phyloP scores from a whole-genome alignment of 2,888 invertebrate genomes.

The Aspidiotus rigidus region DNA sequence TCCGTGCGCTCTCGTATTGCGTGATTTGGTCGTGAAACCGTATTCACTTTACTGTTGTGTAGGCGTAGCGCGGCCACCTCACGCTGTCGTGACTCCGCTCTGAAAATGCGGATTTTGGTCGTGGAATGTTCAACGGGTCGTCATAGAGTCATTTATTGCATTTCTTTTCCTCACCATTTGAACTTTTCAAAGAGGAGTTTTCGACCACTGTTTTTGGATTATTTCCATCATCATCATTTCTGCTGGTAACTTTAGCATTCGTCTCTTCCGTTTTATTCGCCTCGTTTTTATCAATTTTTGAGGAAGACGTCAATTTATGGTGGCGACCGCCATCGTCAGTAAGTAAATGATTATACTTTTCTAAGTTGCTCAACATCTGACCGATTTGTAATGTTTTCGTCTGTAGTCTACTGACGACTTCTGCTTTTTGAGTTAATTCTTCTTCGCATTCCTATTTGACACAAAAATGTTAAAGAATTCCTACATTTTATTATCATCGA shows the following conservation, averaged over 20 bases:
- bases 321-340: slow-evolving; percentile 17
- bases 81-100: no score
- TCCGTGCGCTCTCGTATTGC: no score
- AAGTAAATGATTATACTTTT: slow-evolving; percentile 57
- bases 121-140: no score
- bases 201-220: neutral
- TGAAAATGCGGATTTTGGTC: no score
- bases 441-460: slow-evolving; percentile 77
- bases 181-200: neutral
- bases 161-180: neutral
- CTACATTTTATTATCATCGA: no score
- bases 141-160: neutral
- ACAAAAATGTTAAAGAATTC: neutral
- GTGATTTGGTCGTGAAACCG: no score
- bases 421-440: slow-evolving; percentile 91
- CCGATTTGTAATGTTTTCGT: slow-evolving; percentile 92
- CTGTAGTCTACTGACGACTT: slow-evolving; percentile 89
- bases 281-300: neutral
- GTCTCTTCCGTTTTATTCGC: neutral
- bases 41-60: no score
- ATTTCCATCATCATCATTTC: no score
- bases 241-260: no score
- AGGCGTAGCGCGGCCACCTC: no score
- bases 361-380: slow-evolving; percentile 76
- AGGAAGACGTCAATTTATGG: slow-evolving; percentile 6